phyloP scores from a whole-genome alignment of 2,797 vertebrate species.

The Podargus strigoides region DNA sequence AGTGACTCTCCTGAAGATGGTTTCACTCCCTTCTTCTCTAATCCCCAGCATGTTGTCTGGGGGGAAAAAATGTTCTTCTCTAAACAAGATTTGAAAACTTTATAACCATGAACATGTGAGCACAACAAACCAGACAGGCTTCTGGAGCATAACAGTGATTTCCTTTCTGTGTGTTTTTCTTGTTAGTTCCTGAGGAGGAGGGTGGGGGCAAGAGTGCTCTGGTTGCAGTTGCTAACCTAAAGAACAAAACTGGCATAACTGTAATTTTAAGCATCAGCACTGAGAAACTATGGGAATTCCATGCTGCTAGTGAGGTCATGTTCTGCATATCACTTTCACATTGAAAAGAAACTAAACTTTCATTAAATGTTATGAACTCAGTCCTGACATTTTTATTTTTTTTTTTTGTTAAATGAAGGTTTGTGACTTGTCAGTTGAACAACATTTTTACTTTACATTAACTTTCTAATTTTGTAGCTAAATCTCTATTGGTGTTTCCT shows the following conservation, averaged over 20 bases:
- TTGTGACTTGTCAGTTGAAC: background rate
- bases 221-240: background rate
- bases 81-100: too few relatives aligned
- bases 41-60: too few relatives aligned
- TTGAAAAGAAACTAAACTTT: constrained; percentile 21
- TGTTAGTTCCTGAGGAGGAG: background rate
- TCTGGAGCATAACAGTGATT: too few relatives aligned
- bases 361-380: constrained; percentile 48
- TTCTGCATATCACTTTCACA: background rate
- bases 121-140: too few relatives aligned
- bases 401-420: constrained; percentile 21
- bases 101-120: too few relatives aligned
- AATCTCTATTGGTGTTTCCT: constrained; percentile 20
- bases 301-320: background rate
- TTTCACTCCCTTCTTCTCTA: too few relatives aligned
- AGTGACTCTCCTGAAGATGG: too few relatives aligned
- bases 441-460: background rate
- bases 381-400: background rate
- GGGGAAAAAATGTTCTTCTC: too few relatives aligned
- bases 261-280: background rate
- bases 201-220: background rate
- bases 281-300: background rate
- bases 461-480: constrained; percentile 37
- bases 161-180: background rate
- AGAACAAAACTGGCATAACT: background rate